phyloP scores from a whole-genome alignment of 2,888 invertebrate genomes.

The Rotaria sp. region DNA sequence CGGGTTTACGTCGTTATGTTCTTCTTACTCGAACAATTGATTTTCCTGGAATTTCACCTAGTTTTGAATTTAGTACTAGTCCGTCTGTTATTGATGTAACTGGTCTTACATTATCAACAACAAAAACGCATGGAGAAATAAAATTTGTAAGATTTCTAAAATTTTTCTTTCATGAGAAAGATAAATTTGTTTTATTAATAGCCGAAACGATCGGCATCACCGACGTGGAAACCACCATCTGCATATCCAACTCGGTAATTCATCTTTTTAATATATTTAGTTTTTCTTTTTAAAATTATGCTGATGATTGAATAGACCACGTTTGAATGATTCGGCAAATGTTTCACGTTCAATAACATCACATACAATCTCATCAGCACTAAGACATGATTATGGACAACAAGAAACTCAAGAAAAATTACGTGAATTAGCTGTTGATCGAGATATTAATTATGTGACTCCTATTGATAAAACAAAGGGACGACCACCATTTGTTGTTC shows the following conservation, averaged over 20 bases:
- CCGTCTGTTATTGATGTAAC: neutral
- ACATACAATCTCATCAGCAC: constrained; percentile 8
- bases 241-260: neutral
- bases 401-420: neutral
- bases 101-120: neutral
- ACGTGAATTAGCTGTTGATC: neutral
- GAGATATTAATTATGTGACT: neutral
- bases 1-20: constrained; percentile 41
- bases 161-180: neutral
- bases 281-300: neutral
- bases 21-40: constrained; percentile 50
- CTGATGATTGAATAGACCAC: neutral
- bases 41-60: constrained; percentile 47
- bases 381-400: neutral
- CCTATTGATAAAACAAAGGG: neutral
- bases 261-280: neutral
- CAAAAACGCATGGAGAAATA: neutral
- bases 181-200: neutral
- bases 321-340: neutral
- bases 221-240: neutral
- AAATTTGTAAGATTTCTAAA: neutral
- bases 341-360: neutral
- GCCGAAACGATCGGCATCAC: neutral
- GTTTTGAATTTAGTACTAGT: constrained; percentile 14
- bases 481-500: constrained; percentile 11